A percentile compares a stretch with the other conserved stretches of the same genome.
phyloP scores from a whole-genome alignment of 2,797 vertebrate species.

The Pangasius djambal region DNA sequence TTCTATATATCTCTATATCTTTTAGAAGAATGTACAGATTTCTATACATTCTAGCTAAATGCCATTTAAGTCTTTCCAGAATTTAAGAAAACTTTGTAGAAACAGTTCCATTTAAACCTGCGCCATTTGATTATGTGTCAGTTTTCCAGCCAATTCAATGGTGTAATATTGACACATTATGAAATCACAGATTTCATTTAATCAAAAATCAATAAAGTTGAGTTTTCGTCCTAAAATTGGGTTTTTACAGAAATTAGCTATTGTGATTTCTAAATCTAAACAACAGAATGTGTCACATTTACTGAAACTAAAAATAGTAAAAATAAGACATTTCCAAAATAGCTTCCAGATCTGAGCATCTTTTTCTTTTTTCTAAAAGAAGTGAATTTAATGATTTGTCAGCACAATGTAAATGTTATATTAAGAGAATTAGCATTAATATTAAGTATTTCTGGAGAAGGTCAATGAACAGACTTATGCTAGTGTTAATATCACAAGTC shows the following conservation, averaged over 20 bases:
- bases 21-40: neutral
- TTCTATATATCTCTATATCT: neutral
- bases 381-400: neutral
- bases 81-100: neutral
- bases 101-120: neutral
- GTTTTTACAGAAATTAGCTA: neutral
- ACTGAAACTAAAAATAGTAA: neutral
- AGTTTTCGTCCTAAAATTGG: neutral
- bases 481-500: neutral
- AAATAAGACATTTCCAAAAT: neutral
- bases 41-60: neutral
- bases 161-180: no score
- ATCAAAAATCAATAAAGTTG: no score
- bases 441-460: neutral
- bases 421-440: neutral
- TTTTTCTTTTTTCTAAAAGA: neutral
- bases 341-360: neutral
- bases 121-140: neutral
- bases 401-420: neutral
- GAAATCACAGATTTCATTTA: no score
- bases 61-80: neutral
- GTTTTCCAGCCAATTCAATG: neutral
- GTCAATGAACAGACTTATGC: neutral
- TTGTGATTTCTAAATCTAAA: neutral
- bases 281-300: neutral